phyloP scores from a whole-genome alignment of 2,888 invertebrate species.

The Amblyteles armatorius region DNA sequence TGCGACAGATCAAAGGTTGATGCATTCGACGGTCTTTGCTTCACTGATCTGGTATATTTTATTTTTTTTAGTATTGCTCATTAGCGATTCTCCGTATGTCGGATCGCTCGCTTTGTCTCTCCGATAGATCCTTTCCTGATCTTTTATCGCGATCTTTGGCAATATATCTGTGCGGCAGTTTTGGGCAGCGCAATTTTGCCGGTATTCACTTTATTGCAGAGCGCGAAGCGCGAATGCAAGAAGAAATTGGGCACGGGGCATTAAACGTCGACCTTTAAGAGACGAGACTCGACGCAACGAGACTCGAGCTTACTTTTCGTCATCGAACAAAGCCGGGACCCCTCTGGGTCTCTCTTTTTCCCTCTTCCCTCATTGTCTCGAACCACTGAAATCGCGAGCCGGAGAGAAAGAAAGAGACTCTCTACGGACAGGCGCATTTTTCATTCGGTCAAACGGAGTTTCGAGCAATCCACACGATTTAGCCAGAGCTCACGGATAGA shows the following conservation, averaged over 20 bases:
- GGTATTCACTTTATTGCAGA: conserved; percentile 27
- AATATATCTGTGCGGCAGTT: neutral
- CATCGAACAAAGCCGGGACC: conserved; percentile 57
- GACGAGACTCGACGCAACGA: conserved; percentile 4
- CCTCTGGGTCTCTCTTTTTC: conserved; percentile 37
- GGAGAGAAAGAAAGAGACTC: conserved; percentile 3
- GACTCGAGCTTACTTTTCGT: conserved; percentile 48
- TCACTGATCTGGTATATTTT: neutral
- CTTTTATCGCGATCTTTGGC: conserved; percentile 21
- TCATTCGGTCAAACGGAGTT: conserved; percentile 55
- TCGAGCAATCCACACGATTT: conserved; percentile 54
- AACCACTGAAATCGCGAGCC: conserved; percentile 44
- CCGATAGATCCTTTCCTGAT: conserved; percentile 9
- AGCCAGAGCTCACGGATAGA: conserved; percentile 46
- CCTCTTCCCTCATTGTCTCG: conserved; percentile 44
- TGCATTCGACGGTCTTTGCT: neutral
- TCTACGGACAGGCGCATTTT: conserved; percentile 50
- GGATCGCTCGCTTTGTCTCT: neutral
- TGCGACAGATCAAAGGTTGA: conserved; percentile 10
- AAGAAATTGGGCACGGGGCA: conserved; percentile 54
- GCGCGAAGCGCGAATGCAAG: conserved; percentile 21
- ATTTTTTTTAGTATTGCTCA: neutral
- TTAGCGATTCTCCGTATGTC: conserved; percentile 9
- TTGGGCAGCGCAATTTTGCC: conserved; percentile 34
- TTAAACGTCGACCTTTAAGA: conserved; percentile 63